Percentiles rank a stretch among this genome's conserved stretches.
Conservation (phyloP, 1,140 invertebrate genomes). For the Nymphalis io region DNA sequence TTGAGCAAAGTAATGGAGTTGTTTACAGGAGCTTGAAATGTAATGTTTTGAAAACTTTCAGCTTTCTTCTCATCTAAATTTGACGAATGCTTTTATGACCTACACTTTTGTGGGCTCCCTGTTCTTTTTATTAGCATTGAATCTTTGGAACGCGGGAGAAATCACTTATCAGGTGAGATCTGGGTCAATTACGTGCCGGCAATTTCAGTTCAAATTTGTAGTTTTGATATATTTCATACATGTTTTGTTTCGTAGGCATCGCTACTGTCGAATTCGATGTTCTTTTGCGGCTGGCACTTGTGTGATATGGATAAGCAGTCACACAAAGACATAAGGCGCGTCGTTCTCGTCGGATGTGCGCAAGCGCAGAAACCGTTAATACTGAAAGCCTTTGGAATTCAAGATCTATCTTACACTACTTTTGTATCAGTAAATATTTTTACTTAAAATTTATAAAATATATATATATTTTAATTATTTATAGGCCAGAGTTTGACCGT, state of each 20-base stretch:
- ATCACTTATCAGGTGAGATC: conserved; percentile 68
- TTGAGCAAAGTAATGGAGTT: conserved; percentile 25
- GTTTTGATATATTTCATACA: no score
- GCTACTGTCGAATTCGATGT: conserved; percentile 62
- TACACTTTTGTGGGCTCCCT: conserved; percentile 67
- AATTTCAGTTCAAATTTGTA: no score
- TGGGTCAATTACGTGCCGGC: no score
- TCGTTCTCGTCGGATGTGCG: conserved; percentile 62
- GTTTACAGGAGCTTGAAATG: conserved; percentile 27
- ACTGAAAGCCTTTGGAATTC: conserved; percentile 70
- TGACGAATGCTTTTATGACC: conserved; percentile 71
- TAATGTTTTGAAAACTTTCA: conserved; percentile 42
- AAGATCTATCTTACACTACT: conserved; percentile 68
- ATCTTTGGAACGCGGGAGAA: conserved; percentile 72
- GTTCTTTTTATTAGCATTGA: conserved; percentile 65
- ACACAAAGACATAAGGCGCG: conserved; percentile 51
- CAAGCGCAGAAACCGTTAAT: conserved; percentile 70
- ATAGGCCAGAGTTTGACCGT: no score
- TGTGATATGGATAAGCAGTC: conserved; percentile 45
- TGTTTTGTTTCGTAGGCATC: conserved; percentile 52
- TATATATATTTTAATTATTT: background rate
- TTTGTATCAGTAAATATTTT: conserved; percentile 65
- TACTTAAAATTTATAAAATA: background rate
- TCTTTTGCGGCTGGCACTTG: conserved; percentile 68
- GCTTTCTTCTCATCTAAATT: conserved; percentile 62